phyloP scores from a whole-genome alignment of 1,140 invertebrate genomes.

The Brachionus koreanus region DNA sequence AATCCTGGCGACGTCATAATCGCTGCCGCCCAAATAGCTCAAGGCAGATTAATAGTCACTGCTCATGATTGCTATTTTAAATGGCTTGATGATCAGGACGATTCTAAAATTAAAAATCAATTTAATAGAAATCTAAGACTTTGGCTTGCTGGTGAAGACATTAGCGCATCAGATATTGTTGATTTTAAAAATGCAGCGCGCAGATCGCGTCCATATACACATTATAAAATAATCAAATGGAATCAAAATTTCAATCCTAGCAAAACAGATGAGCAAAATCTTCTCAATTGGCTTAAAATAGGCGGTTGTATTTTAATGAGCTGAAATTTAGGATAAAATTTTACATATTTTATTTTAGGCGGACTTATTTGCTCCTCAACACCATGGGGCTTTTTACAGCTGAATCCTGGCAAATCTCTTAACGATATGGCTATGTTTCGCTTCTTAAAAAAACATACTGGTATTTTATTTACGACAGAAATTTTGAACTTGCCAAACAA shows the following conservation, averaged over 20 bases:
- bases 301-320: neutral
- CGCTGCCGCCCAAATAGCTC: neutral
- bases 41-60: neutral
- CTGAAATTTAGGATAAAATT: neutral
- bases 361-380: slow-evolving; percentile 16
- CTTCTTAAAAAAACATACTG: slow-evolving; percentile 15
- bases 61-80: slow-evolving; percentile 21
- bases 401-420: neutral
- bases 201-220: neutral
- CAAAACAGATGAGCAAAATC: neutral
- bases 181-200: slow-evolving; percentile 1
- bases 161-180: neutral
- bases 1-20: neutral
- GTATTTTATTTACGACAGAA: neutral
- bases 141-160: neutral
- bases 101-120: neutral
- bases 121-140: neutral
- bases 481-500: neutral
- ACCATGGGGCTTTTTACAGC: slow-evolving; percentile 30
- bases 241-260: neutral
- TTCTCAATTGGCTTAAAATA: neutral
- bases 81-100: neutral
- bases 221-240: slow-evolving; percentile 29
- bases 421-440: neutral
- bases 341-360: neutral